phyloP scores from a whole-genome alignment of 2,797 vertebrate genomes.

The Trichosurus vulpecula region DNA sequence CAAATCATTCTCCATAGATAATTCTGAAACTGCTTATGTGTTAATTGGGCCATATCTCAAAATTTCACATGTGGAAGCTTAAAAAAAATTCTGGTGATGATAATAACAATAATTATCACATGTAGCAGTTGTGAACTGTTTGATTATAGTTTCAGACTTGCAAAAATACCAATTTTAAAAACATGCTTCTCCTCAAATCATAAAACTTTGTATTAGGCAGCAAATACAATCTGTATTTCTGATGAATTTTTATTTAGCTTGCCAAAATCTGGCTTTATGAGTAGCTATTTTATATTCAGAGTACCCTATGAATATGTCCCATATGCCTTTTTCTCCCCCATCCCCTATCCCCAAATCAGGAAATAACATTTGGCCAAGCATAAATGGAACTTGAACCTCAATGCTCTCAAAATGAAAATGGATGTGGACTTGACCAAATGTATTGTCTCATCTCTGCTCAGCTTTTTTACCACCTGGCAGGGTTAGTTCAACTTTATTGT shows the following conservation, averaged over 20 bases:
- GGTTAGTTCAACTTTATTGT: conserved; percentile 47
- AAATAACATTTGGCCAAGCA: conserved; percentile 49
- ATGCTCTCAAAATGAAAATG: conserved; percentile 44
- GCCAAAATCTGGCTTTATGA: conserved; percentile 41
- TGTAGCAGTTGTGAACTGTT: background rate
- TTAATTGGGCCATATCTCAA: background rate
- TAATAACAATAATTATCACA: background rate
- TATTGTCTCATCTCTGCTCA: background rate
- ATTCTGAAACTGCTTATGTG: background rate
- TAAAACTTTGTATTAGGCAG: background rate
- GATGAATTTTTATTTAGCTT: conserved; percentile 41
- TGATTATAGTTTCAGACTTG: background rate
- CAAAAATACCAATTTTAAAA: background rate
- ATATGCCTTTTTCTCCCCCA: conserved; percentile 2
- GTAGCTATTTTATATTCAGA: conserved; percentile 20
- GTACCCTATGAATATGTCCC: background rate
- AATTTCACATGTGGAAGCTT: background rate
- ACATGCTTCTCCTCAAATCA: background rate
- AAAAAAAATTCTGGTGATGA: background rate
- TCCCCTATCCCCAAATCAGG: conserved; percentile 30
- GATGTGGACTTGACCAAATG: background rate
- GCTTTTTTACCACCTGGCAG: conserved; percentile 43
- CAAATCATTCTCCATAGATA: background rate
- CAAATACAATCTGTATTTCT: background rate
- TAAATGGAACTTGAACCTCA: conserved; percentile 47